These are phyloP conservation scores for Serrognathus titanus DNA, from an alignment of 2,888 invertebrate genomes.

Conservation along the genomic window DNA sequence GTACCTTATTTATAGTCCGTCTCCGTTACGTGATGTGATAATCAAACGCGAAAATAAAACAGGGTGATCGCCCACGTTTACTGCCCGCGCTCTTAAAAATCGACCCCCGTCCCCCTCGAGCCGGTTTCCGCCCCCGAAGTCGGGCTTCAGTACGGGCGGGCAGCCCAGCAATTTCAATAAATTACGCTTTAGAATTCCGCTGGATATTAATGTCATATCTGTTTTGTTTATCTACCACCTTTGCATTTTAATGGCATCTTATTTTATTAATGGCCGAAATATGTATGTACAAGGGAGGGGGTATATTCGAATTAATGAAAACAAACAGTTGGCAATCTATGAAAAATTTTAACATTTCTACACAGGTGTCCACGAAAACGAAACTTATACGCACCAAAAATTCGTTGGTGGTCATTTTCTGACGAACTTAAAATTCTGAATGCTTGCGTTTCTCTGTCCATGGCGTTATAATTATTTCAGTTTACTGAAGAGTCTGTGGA, in stretches of 20 bases:
- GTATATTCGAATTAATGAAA: too few relatives aligned
- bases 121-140: conserved; percentile 5
- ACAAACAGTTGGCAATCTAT: too few relatives aligned
- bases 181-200: conserved; percentile 14
- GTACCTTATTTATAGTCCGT: too few relatives aligned
- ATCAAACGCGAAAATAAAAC: neutral
- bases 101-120: conserved; percentile 3
- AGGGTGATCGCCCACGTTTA: neutral
- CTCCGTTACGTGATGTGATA: too few relatives aligned
- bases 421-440: too few relatives aligned
- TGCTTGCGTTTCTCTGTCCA: too few relatives aligned
- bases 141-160: conserved; percentile 7
- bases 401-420: too few relatives aligned
- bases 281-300: neutral
- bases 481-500: too few relatives aligned
- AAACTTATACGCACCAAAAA: too few relatives aligned
- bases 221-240: neutral
- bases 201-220: conserved; percentile 18
- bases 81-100: conserved; percentile 2
- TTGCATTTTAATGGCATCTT: neutral
- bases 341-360: too few relatives aligned
- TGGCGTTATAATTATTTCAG: too few relatives aligned
- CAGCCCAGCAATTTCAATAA: conserved; percentile 19
- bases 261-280: conserved; percentile 2
- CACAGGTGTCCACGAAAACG: too few relatives aligned